Evolutionary conservation across 2,888 invertebrate genomes (phyloP).

Genomic region (Hydriomena furcata): DNA sequence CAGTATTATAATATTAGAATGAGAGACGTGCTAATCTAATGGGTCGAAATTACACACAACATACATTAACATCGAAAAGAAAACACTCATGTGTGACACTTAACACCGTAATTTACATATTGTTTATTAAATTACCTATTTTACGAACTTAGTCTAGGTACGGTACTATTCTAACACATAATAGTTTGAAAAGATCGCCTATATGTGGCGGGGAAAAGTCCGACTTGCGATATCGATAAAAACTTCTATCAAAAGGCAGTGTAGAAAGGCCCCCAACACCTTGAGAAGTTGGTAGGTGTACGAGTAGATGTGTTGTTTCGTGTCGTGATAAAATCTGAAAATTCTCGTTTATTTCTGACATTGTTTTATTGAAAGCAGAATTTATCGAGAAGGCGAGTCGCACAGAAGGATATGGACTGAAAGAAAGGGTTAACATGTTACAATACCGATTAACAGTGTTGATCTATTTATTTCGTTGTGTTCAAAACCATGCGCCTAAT

Average conservation of each 20-base stretch:
- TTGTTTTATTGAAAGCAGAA: background rate
- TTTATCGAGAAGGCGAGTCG: slow-evolving; percentile 7
- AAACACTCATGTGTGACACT: slow-evolving; percentile 13
- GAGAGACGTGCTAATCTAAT: slow-evolving; percentile 17
- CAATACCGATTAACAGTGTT: slow-evolving; percentile 10
- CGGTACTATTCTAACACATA: slow-evolving; percentile 12
- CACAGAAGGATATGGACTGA: background rate
- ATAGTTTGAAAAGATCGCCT: slow-evolving; percentile 10
- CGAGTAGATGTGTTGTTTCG: background rate
- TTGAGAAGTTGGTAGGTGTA: too few species aligned
- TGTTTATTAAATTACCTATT: slow-evolving; percentile 17
- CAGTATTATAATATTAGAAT: background rate
- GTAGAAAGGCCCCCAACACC: too few species aligned
- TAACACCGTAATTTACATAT: slow-evolving; percentile 20
- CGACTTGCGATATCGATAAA: slow-evolving; percentile 11
- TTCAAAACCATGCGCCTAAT: slow-evolving; percentile 21
- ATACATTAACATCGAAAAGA: slow-evolving; percentile 12
- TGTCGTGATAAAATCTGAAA: background rate
- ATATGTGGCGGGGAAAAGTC: slow-evolving; percentile 1
- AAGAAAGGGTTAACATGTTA: background rate
- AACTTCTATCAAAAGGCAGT: background rate
- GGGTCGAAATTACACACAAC: slow-evolving; percentile 18
- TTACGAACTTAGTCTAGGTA: slow-evolving; percentile 18
- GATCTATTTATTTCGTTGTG: slow-evolving; percentile 27
- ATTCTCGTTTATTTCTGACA: background rate